Evolutionary conservation across 92 coral and sea anemone species (phyloP).

Genomic region (Epizoanthus ramosus): DNA sequence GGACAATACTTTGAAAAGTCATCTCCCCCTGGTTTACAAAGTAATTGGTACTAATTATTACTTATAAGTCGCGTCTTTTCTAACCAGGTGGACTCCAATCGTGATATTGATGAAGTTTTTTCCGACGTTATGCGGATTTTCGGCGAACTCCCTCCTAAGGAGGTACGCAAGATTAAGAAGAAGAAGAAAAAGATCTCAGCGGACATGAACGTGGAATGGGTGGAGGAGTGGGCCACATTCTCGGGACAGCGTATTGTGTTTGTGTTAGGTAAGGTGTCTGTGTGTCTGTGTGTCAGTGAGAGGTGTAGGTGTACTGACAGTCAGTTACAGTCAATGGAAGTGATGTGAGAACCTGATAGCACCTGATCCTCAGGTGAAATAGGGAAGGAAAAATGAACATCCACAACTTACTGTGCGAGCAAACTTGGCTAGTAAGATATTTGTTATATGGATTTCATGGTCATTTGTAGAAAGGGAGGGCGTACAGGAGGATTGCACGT

Average conservation of each 20-base stretch:
- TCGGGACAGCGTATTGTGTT: constrained; percentile 92
- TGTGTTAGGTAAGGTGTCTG: constrained; percentile 71
- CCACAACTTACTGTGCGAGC: no score
- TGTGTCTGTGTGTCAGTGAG: neutral
- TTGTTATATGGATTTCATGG: no score
- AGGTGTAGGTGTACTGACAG: no score
- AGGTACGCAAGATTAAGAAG: constrained; percentile 55
- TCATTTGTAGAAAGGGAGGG: no score
- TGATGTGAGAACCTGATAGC: no score
- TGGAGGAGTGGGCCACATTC: constrained; percentile 74
- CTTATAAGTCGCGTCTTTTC: neutral
- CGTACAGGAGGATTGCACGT: no score
- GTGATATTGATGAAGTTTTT: constrained; percentile 78
- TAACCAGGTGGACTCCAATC: constrained; percentile 84
- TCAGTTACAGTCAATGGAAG: no score
- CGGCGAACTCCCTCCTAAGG: constrained; percentile 79
- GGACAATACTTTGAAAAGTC: no score
- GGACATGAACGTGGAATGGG: constrained; percentile 50
- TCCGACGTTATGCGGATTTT: constrained; percentile 74
- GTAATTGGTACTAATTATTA: neutral
- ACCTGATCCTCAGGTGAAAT: no score
- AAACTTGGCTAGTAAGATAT: no score
- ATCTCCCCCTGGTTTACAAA: no score
- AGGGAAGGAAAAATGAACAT: no score
- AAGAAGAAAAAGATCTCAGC: constrained; percentile 63